Base-by-base conservation (phyloP, 2,888 invertebrate species). In the Tiphia femorata region DNA sequence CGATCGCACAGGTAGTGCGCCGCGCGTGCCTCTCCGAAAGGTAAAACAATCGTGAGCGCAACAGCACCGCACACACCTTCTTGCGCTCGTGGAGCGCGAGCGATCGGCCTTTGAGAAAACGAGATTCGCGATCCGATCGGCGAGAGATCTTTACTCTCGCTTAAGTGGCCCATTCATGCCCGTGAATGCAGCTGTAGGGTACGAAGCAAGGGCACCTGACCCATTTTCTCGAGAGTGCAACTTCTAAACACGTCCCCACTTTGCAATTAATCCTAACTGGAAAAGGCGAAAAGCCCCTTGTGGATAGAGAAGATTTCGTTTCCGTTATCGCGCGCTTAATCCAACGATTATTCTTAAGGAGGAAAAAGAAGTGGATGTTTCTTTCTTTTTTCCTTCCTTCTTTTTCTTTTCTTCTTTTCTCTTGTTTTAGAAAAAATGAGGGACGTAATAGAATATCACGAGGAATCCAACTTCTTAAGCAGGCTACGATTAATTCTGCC, bases 121-220 rank as follows among this genome's bases (percentile, higher is more conserved):
- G 38, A 44, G 55, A 57, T 57, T 51, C 48, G 17, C 48, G 33
- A 51, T 55, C 48, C 35, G 53, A 65, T 62, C 53, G 38, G 2
- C 35, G 25, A n/a, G 46, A 65, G 10, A 30, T 10, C 10, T 3
- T 30, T 30, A 30, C 12, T 65, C 41, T 62, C 50, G 35, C 58
- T 57, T 48, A 44, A 70, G 47, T n/a, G 57, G 48, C 37, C 50
- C 49, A 63, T 69, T 70, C 68, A 64, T 37, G 49, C 52, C 43
- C 42, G 49, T 54, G 58, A 59, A 57, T 52, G 49, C 60, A 20
- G 17, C 41, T 42, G 23, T 37, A 59, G 52, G 59, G 56, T 29
- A 35, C 53, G 44, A 61, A n/a, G n/a, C n/a, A n/a, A 67, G 51
- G 49, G 54, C 67, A 46, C 59, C 62, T 51, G 66, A 63, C 70